These are phyloP conservation scores for Dipodomys merriami DNA, from an alignment of 2,113 vertebrate species.

Conservation along the genomic window DNA sequence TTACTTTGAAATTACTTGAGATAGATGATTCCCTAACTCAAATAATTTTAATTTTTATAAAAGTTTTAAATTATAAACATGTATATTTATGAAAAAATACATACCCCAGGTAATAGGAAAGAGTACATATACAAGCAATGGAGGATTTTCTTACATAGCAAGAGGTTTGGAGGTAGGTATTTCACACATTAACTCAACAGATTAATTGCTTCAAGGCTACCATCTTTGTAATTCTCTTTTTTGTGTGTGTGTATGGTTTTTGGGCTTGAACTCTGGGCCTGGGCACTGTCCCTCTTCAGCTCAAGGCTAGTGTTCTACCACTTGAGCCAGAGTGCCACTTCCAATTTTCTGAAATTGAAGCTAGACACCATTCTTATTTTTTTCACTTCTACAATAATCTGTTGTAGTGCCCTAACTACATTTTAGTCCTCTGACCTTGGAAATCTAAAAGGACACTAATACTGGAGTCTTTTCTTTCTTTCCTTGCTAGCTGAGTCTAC, in stretches of 20 bases:
- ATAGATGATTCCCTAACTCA: not conserved
- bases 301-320: too few species aligned
- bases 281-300: too few species aligned
- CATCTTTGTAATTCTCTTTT: not conserved
- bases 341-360: slow-evolving; percentile 36
- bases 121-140: slow-evolving; percentile 8
- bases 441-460: slow-evolving; percentile 34
- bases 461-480: slow-evolving; percentile 5
- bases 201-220: slow-evolving; percentile 8
- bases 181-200: slow-evolving; percentile 9
- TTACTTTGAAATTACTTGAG: slow-evolving; percentile 17
- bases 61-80: slow-evolving; percentile 25
- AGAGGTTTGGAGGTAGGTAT: slow-evolving; percentile 38
- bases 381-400: not conserved
- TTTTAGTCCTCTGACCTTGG: slow-evolving; percentile 26
- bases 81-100: not conserved
- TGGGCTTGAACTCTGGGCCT: too few species aligned
- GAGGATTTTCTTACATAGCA: slow-evolving; percentile 17
- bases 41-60: not conserved
- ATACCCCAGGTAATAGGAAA: not conserved
- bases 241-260: too few species aligned
- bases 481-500: slow-evolving; percentile 2
- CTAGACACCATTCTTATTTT: not conserved
- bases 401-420: not conserved
- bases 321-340: too few species aligned